A percentile compares a stretch with the other conserved stretches of the same genome.
These are phyloP conservation scores for Buphagus erythrorhynchus DNA, from an alignment of 2,797 vertebrate species.

Conservation along the genomic window DNA sequence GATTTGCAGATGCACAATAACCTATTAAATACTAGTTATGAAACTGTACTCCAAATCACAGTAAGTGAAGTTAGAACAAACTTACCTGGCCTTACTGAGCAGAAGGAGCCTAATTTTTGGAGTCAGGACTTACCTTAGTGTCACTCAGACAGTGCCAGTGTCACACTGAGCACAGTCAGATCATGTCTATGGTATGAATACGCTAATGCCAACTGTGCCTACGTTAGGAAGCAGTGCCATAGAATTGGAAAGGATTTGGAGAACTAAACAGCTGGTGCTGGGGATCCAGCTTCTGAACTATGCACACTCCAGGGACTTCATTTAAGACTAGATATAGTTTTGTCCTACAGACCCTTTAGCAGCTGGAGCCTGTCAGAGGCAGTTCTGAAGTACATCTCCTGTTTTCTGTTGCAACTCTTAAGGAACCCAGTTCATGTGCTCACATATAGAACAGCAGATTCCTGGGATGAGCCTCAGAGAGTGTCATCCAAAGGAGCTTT, in stretches of 20 bases:
- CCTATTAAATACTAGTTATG: background rate
- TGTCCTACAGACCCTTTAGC: background rate
- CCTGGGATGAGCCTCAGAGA: background rate
- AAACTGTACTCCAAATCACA: background rate
- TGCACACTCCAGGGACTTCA: background rate
- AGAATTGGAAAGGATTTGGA: background rate
- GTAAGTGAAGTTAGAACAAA: background rate
- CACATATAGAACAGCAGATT: background rate
- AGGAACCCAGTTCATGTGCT: background rate
- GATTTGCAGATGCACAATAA: background rate
- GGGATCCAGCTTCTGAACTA: background rate
- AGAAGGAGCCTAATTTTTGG: background rate
- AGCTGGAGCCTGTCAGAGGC: background rate
- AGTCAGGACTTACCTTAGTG: background rate
- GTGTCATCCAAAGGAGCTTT: background rate
- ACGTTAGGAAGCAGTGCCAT: background rate
- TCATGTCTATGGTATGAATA: accelerated
- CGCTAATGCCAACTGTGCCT: accelerated
- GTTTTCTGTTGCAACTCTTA: background rate
- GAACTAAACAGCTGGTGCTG: background rate
- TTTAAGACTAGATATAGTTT: background rate
- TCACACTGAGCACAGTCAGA: background rate
- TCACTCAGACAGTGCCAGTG: background rate
- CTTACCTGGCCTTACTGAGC: background rate
- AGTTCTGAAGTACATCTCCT: background rate